Evolutionary conservation across 2,797 vertebrate species (phyloP), one percentile per base, ranked within the genome.

Genomic region (Mus spretus): DNA sequence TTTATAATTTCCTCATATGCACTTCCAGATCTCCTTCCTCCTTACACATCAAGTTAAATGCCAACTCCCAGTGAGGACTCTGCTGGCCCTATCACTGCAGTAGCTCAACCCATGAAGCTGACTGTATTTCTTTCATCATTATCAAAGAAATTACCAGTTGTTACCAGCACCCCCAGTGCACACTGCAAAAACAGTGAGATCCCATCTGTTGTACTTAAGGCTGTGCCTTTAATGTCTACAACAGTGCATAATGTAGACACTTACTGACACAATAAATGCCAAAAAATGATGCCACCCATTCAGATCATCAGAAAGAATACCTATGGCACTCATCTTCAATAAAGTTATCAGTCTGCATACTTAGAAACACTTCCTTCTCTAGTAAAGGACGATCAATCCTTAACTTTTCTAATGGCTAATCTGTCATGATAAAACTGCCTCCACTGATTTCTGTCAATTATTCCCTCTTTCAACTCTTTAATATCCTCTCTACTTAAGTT

Each of bases 1-100:
- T 95, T 96, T 86, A 44, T 53, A 95, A 88, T 93, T 77, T 89
- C 65, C 89, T 96, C 82, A 86, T 88, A 89, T 26, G 75, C 20
- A 94, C 61, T 63, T 93, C 47, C 83, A 94, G 9, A 77, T 86
- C 37, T 87, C 34, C 15, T 72, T 83, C 93, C 8, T 65, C 70
- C 75, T 63, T 65, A 28, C 10, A 28, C 84, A 77, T 57, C 77
- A 94, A 85, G 28, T 78, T 90, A 83, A 97, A 79, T 79, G 78
- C 57, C 44, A 91, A 77, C 24, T 94, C 47, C n/a, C 53, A 89
- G 74, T 81, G 15, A 94, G 40, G 91, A 1, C 90, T 82, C 80
- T 94, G 65, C 88, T 79, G 34, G 78, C 28, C 59, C 74, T 44
- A 15, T 31, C 85, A 94, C 50, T 77, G 5, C 8, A 40, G 74